These are phyloP conservation scores for Plusia festucae DNA, from an alignment of 2,888 invertebrate species.

Conservation along the genomic window DNA sequence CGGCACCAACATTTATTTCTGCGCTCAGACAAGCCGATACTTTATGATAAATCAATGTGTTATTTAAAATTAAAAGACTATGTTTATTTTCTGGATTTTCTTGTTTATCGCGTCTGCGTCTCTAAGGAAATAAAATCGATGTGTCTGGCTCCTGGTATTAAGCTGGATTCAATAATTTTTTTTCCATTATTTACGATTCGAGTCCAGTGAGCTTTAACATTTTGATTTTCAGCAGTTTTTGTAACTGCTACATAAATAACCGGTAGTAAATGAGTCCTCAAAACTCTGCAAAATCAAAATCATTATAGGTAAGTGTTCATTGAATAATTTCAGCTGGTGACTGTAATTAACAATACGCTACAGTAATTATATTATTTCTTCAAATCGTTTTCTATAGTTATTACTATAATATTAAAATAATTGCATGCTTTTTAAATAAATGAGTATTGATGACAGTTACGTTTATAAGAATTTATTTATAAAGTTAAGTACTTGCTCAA, in stretches of 20 bases:
- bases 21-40: slow-evolving; percentile 31
- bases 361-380: too few species aligned
- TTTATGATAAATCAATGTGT: slow-evolving; percentile 50
- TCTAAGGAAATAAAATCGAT: slow-evolving; percentile 32
- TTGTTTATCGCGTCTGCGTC: slow-evolving; percentile 22
- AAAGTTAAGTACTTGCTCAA: too few species aligned
- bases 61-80: slow-evolving; percentile 46
- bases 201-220: slow-evolving; percentile 18
- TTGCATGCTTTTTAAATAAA: too few species aligned
- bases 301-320: background rate
- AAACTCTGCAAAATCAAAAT: too few species aligned
- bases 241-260: background rate
- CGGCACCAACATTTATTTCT: slow-evolving; percentile 34
- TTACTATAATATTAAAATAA: too few species aligned
- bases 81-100: slow-evolving; percentile 32
- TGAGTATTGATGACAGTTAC: too few species aligned
- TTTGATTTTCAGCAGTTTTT: background rate
- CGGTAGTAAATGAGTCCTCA: background rate
- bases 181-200: slow-evolving; percentile 21
- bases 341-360: background rate
- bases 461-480: too few species aligned
- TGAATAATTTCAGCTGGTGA: background rate
- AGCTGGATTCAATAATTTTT: slow-evolving; percentile 27
- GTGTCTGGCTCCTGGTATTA: slow-evolving; percentile 32
- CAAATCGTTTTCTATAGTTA: too few species aligned